Evolutionary conservation across 2,888 invertebrate genomes (phyloP).

Genomic region (Pimpla rufipes): DNA sequence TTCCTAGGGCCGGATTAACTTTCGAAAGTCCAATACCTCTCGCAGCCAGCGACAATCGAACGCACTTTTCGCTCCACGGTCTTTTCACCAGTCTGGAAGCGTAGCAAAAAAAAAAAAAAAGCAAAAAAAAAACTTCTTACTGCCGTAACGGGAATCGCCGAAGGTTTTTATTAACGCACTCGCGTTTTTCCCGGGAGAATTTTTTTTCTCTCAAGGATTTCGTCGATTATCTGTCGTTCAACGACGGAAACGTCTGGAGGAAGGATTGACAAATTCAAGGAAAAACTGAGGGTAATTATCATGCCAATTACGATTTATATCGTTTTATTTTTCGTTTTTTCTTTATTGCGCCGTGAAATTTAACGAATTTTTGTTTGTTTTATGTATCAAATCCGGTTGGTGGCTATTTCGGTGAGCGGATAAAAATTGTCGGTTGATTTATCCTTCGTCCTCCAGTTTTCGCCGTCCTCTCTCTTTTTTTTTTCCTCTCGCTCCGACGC

Average conservation of each 20-base stretch:
- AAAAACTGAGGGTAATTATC: conserved; percentile 17
- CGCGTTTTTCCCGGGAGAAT: conserved; percentile 40
- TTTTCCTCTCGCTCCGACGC: conserved; percentile 4
- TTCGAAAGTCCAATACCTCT: conserved; percentile 36
- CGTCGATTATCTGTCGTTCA: conserved; percentile 63
- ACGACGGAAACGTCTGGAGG: conserved; percentile 29
- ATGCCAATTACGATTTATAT: conserved; percentile 22
- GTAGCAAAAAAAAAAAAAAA: conserved; percentile 44
- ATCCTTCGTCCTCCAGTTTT: conserved; percentile 37
- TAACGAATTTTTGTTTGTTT: too few species aligned
- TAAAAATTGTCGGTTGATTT: conserved; percentile 14
- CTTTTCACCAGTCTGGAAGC: conserved; percentile 21
- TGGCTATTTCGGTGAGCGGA: not conserved
- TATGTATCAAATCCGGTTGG: too few species aligned
- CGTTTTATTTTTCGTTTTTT: not conserved
- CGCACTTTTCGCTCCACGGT: conserved; percentile 11
- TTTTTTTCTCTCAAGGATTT: conserved; percentile 20
- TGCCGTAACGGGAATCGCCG: conserved; percentile 50
- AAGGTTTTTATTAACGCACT: conserved; percentile 58
- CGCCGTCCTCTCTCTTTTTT: conserved; percentile 27
- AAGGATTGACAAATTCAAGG: conserved; percentile 12
- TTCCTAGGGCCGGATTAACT: conserved; percentile 60
- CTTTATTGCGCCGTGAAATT: too few species aligned
- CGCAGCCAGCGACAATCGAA: conserved; percentile 26
- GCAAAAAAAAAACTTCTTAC: conserved; percentile 51